Percentiles rank a stretch among this genome's conserved stretches.
These are phyloP conservation scores for Trematomus loennbergii DNA, from an alignment of 2,113 vertebrate genomes.

Conservation along the genomic window DNA sequence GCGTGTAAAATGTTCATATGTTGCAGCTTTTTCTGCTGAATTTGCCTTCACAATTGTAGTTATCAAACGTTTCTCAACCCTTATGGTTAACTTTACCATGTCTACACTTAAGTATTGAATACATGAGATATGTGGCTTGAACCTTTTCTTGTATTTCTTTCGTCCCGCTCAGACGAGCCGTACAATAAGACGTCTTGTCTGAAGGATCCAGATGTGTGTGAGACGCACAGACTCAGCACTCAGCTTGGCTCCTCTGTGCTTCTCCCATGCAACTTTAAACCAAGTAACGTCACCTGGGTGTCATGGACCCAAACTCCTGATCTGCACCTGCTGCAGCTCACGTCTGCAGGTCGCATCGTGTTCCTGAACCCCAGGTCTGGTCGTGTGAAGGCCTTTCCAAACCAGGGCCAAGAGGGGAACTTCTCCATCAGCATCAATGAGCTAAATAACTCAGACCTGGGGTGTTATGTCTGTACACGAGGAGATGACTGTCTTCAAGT, in stretches of 20 bases:
- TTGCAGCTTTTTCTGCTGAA: too few relatives aligned
- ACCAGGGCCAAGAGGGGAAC: constrained; percentile 63
- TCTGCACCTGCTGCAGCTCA: constrained; percentile 36
- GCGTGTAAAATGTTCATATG: too few relatives aligned
- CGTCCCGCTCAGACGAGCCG: constrained; percentile 15
- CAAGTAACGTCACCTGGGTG: accelerated
- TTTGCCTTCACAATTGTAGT: too few relatives aligned
- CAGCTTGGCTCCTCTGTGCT: constrained; percentile 62
- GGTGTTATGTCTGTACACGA: constrained; percentile 67
- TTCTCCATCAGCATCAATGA: constrained; percentile 73
- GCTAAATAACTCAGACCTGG: constrained; percentile 65
- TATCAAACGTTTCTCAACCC: too few relatives aligned
- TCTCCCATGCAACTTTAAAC: constrained; percentile 57
- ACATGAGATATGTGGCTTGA: background rate
- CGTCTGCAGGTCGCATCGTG: background rate
- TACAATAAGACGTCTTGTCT: accelerated
- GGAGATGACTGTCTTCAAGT: constrained; percentile 45
- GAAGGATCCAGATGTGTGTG: background rate
- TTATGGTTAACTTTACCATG: too few relatives aligned
- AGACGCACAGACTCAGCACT: background rate
- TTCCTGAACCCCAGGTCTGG: constrained; percentile 64
- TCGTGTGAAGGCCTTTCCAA: constrained; percentile 71
- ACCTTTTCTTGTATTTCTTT: background rate
- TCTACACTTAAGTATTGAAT: background rate
- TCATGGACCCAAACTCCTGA: constrained; percentile 43